These are phyloP conservation scores for Fulica atra DNA, from an alignment of 2,113 vertebrate genomes.

Conservation along the genomic window DNA sequence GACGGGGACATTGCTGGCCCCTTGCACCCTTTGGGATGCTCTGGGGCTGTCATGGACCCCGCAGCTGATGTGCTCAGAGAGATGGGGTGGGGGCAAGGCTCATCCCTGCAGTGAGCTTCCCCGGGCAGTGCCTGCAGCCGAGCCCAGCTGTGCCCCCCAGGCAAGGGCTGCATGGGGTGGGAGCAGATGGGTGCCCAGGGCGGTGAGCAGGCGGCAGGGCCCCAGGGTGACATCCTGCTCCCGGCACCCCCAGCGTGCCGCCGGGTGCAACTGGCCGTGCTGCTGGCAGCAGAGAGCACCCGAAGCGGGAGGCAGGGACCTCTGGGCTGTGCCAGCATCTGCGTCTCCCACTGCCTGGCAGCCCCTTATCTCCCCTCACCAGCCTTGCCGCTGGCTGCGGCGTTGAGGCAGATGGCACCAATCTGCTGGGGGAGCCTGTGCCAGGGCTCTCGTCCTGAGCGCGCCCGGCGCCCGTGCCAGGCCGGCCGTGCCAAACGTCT, in stretches of 20 bases:
- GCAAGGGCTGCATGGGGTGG: fast-evolving
- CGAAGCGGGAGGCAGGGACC: background rate
- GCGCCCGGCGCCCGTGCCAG: constrained; percentile 2
- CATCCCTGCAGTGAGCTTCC: background rate
- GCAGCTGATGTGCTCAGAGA: fast-evolving
- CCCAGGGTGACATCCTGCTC: background rate
- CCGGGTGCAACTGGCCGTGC: background rate
- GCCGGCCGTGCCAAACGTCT: constrained; percentile 24
- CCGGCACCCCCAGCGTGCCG: background rate
- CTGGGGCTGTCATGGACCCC: background rate
- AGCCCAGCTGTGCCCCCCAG: background rate
- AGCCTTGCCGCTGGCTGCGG: constrained; percentile 19
- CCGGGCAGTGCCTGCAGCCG: background rate
- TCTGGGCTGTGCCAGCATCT: background rate
- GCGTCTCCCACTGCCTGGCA: constrained; percentile 28
- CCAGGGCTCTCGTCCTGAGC: constrained; percentile 53
- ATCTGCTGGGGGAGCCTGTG: constrained; percentile 60
- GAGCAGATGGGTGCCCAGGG: background rate
- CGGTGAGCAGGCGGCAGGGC: background rate
- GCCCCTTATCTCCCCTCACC: constrained; percentile 33
- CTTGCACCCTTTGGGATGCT: background rate
- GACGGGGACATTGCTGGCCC: background rate
- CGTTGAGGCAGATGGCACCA: constrained; percentile 73
- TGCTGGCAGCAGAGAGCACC: background rate
- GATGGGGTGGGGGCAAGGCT: background rate